Evolutionary conservation across 2,888 invertebrate genomes (phyloP), one percentile per base, ranked within the genome.

Genomic region (Elegia similella): DNA sequence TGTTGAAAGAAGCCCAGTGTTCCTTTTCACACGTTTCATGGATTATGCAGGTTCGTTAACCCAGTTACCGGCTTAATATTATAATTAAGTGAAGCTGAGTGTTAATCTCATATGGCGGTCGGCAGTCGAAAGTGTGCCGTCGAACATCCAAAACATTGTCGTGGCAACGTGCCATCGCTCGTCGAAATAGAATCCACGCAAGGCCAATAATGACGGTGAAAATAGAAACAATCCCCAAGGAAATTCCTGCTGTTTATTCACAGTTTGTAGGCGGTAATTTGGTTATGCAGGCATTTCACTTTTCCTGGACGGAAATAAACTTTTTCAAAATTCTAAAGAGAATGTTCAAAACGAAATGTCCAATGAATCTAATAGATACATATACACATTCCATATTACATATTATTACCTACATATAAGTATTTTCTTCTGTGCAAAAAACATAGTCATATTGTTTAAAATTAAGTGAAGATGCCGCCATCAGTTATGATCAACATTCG

Each of bases 1-100:
- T 83, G 78, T 78, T 65, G 82, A 83, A 84, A 81, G 76, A 80
- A 73, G 69, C 65, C 68, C 67, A 73, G 72, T 76, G 73, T 74
- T 75, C 66, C 75, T 80, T 77, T 88, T 88, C 89, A 76, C 90
- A 89, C 87, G 84, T 80, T 79, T 75, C 72, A 71, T 75, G 77
- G 72, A 74, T 73, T 71, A 68, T 73, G 70, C 74, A 80, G 83
- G 91, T 93, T 82, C 88, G 86, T 92, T 92, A 89, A 83, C 90
- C 89, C 69, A 88, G 84, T 89, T 88, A 83, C 83, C 81, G 81
- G 75, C 75, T 78, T 86, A 78, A 77, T 78, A 77, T 87, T 80
- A 72, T 82, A 84, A 87, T 87, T 82, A 84, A 84, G 75, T 71
- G 75, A 77, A 70, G 73, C 75, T 69, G 73, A 65, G 69, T 70